Evolutionary conservation across 2,797 vertebrate species (phyloP), one percentile per base, ranked within the genome.

Genomic region (Poecilia velifera): DNA sequence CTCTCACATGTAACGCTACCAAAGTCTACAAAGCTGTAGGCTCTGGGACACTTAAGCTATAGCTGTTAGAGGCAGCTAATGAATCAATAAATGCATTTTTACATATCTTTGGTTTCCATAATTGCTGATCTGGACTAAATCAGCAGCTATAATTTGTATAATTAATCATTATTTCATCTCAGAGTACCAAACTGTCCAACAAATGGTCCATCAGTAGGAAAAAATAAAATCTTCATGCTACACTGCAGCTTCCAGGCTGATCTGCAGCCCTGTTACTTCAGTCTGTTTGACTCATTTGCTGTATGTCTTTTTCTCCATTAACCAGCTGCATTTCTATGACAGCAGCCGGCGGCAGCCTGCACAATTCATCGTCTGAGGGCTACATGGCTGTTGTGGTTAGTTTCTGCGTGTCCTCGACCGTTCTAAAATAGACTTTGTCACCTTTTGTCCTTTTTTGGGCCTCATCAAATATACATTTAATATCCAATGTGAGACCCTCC

Each of bases 391-490:
- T 78, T 92, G 53, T 80, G 75, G 45, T 79, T 79, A 10, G 45
- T 73, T 78, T 49, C 76, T 55, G 57, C 31, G 66, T 7, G 70
- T 79, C 73, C 41, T 77, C 31, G 25, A 31, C 77, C 14, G 41
- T 53, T 80, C 77, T 75, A 74, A 89, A 87, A 84, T 34, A 22
- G 31, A 10, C 6, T 78, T 84, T 73, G 82, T 85, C 86, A 88
- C 82, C 86, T 88, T 89, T 88, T 41, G 79, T 79, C 72, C 68
- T 72, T 76, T 74, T 53, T 34, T 6, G 49, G 18, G 1, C 57
- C 89, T 91, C 88, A 88, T 90, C 82, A 86, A 88, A 91, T 74
- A 90, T 85, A 82, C 86, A 89, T 90, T 83, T 47, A 39, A 39
- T 75, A 45, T 74, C 46, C 81, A 64, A 77, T 6, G 47, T 74